A percentile compares a stretch with the other conserved stretches of the same genome.
These are phyloP conservation scores for Sympetrum striolatum DNA, from an alignment of 2,888 invertebrate genomes.

Conservation along the genomic window DNA sequence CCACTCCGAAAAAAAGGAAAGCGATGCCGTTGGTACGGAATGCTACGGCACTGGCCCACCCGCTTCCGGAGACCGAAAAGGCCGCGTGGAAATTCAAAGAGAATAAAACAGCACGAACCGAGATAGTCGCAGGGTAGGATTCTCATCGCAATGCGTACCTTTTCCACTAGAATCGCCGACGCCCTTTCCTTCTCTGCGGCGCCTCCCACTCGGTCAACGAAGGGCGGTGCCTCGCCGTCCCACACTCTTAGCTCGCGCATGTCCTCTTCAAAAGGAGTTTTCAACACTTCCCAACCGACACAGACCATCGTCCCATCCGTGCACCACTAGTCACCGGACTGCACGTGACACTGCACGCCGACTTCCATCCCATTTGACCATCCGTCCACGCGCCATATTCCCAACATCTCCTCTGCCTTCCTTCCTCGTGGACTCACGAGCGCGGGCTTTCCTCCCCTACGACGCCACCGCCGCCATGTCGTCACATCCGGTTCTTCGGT, in stretches of 20 bases:
- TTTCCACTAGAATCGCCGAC: background rate
- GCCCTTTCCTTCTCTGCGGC: constrained; percentile 4
- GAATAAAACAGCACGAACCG: background rate
- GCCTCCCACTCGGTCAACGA: constrained; percentile 13
- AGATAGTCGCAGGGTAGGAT: background rate
- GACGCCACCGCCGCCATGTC: constrained; percentile 43
- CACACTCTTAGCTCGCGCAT: constrained; percentile 4
- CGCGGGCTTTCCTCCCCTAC: constrained; percentile 41
- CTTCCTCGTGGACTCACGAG: constrained; percentile 32
- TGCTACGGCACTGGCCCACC: background rate
- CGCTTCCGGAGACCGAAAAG: background rate
- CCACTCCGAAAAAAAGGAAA: background rate
- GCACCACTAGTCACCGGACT: background rate
- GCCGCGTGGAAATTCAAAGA: background rate
- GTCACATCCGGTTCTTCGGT: constrained; percentile 42
- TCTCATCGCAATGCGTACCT: background rate
- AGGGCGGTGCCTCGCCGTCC: constrained; percentile 36
- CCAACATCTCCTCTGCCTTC: background rate
- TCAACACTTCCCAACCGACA: background rate
- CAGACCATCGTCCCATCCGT: background rate
- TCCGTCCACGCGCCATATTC: constrained; percentile 1
- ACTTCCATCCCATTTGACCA: background rate
- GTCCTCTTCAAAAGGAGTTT: background rate
- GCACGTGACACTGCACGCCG: constrained; percentile 31
- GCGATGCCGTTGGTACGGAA: background rate